Percentiles rank a stretch among this genome's conserved stretches.
Evolutionary conservation across 2,797 vertebrate genomes (phyloP).

Genomic region (Coreius guichenoti): DNA sequence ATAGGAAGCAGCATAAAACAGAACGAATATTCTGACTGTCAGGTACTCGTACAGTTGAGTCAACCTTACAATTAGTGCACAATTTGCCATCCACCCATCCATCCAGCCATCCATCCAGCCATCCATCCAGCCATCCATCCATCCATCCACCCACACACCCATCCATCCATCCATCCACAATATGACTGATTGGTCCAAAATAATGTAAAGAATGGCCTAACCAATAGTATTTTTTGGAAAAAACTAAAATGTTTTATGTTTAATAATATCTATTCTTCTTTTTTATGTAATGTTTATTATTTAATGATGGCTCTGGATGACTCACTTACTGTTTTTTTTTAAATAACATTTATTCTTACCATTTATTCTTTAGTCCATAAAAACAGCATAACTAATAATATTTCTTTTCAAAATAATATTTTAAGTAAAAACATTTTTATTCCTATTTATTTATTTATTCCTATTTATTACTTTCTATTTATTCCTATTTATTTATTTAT

Average conservation of each 20-base stretch:
- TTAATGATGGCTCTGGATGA: background rate
- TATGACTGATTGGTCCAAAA: too few species aligned
- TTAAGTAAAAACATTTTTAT: too few species aligned
- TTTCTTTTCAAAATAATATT: too few species aligned
- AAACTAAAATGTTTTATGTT: too few species aligned
- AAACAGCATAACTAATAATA: too few species aligned
- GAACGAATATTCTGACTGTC: background rate
- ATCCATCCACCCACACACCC: too few species aligned
- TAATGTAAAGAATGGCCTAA: too few species aligned
- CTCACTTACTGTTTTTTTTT: background rate
- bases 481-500: too few species aligned
- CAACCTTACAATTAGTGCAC: background rate
- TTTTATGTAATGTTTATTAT: background rate
- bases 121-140: too few species aligned
- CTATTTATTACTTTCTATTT: background rate
- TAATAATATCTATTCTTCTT: background rate
- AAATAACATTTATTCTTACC: background rate
- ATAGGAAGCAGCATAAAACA: constrained; percentile 31
- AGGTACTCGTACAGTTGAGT: background rate
- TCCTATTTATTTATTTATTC: background rate
- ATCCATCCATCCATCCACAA: background rate
- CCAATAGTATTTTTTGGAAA: background rate
- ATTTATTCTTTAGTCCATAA: background rate
- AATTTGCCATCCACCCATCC: too few species aligned
- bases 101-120: too few species aligned